A percentile compares a stretch with the other conserved stretches of the same genome.
Evolutionary conservation across 2,113 vertebrate genomes (phyloP).

Genomic region (Pelecanoides urinatrix): DNA sequence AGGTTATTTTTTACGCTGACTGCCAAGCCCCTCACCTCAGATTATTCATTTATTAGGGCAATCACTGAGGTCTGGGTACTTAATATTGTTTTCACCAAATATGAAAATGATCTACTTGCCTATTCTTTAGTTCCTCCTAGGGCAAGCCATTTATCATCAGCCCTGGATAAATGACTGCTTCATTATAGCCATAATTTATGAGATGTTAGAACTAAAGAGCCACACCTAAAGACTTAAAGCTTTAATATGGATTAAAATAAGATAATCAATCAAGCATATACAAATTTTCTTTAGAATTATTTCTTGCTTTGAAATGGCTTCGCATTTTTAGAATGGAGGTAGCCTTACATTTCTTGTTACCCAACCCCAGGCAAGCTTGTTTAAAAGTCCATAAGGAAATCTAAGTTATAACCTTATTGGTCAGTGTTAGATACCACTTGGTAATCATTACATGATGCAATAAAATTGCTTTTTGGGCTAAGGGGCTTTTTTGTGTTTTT

Average conservation of each 20-base stretch:
- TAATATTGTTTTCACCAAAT: conserved; percentile 91
- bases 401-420: background rate
- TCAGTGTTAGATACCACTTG: background rate
- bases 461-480: background rate
- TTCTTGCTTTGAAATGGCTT: conserved; percentile 73
- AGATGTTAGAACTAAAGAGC: conserved; percentile 85
- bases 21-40: conserved; percentile 87
- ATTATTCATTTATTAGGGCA: conserved; percentile 90
- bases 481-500: background rate
- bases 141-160: conserved; percentile 87
- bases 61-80: conserved; percentile 84
- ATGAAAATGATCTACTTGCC: conserved; percentile 93
- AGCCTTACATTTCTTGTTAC: conserved; percentile 43
- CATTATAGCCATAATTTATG: conserved; percentile 89
- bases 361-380: background rate
- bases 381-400: conserved; percentile 14
- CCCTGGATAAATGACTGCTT: conserved; percentile 88
- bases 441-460: background rate
- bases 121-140: conserved; percentile 85
- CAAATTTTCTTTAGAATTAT: conserved; percentile 76
- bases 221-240: conserved; percentile 87
- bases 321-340: conserved; percentile 36
- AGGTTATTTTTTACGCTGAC: conserved; percentile 88
- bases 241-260: conserved; percentile 86
- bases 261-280: conserved; percentile 84